Base-by-base conservation (phyloP, 1,140 invertebrate species). In the Drosophila ambigua region DNA sequence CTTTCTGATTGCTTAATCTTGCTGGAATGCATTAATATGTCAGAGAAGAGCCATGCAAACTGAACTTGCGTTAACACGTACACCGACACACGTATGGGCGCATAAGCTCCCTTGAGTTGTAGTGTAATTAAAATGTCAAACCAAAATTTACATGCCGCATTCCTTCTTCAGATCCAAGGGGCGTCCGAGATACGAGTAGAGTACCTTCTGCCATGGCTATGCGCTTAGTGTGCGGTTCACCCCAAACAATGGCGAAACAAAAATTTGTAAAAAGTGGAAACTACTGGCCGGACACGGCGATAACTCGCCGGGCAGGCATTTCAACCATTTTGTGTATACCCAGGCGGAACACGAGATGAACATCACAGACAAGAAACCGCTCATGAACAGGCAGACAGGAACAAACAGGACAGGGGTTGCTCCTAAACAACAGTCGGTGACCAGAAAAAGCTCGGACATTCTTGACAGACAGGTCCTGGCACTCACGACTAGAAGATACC, bases 11-110 rank as follows among this genome's bases (percentile, higher is more conserved):
- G 82, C 83, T 71, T 88, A 87, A 87, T 87, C 82, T 66, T 76
- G 80, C 79, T 66, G 75, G 69, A 65, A 88, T 69, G 82, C 83
- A 88, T 87, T 87, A 88, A 83, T 81, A 81, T 87, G 83, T 87
- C 83, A 72, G 77, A 60, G 59, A 46, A 16, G 41, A 20, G 43
- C 44, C 26, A 31, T 20, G 59, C 50, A 60, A 57, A 61, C 74
- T 75, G 57, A 79, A 72, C 71, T 52, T 49, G 51, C 31, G 51
- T 24, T 63, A 16, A 31, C 59, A 74, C 52, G 49, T 55, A 77
- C 74, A 51, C 59, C 1, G 2, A 15, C 35, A 20, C 41, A 41
- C 58, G 46, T 13, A 35, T 41, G 23, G 11, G 46, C 55, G 26
- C 35, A 35, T 20, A 43, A 11, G 5, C 26, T 4, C 50, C 13